Conservation (phyloP, 2,888 invertebrate species). For the Balanococcus diminutus region DNA sequence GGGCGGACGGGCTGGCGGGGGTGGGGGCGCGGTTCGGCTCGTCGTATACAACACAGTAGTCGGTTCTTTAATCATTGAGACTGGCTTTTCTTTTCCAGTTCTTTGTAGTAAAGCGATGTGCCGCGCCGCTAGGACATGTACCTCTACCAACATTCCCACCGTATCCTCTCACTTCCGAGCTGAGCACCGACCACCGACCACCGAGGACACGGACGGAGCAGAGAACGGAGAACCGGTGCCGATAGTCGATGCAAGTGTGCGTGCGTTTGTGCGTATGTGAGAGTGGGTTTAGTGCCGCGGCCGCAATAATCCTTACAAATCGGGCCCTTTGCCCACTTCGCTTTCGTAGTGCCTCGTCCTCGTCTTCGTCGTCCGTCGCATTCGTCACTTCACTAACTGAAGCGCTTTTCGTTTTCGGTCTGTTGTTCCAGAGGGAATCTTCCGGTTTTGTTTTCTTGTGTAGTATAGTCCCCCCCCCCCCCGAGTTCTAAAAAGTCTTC, state of each 20-base stretch:
- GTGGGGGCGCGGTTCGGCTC: too few species aligned
- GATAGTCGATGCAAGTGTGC: background rate
- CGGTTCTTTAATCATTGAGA: conserved; percentile 52
- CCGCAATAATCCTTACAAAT: conserved; percentile 44
- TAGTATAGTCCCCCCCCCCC: too few species aligned
- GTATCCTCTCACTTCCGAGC: conserved; percentile 48
- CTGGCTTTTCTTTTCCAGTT: conserved; percentile 51
- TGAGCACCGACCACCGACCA: background rate
- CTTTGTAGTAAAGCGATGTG: conserved; percentile 52
- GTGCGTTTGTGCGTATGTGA: background rate
- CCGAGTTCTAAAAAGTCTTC: background rate
- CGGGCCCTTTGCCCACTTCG: conserved; percentile 33
- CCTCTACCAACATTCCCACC: conserved; percentile 45
- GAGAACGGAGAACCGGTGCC: background rate
- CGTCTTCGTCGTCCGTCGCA: background rate
- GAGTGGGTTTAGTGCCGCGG: too few species aligned
- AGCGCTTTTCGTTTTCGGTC: background rate
- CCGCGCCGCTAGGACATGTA: conserved; percentile 42
- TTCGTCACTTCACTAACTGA: background rate
- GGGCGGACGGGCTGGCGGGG: too few species aligned
- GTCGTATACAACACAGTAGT: conserved; percentile 40
- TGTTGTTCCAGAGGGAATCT: background rate
- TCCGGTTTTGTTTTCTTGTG: background rate
- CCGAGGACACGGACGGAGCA: too few species aligned
- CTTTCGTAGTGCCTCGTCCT: background rate